Evolutionary conservation across 2,888 invertebrate genomes (phyloP).

Genomic region (Augochlorella aurata): DNA sequence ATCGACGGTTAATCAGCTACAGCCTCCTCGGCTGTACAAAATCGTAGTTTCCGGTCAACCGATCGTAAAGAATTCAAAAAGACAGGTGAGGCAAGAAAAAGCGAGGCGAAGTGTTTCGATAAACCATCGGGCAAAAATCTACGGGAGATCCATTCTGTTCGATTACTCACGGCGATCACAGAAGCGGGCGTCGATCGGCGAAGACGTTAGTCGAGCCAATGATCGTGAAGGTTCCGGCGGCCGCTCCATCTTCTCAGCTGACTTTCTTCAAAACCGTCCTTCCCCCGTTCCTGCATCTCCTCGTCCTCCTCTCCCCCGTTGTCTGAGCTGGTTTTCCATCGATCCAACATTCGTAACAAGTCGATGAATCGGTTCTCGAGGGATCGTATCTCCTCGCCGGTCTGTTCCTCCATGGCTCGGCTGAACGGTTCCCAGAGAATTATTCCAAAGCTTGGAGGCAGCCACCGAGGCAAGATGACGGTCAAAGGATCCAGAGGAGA

Average conservation of each 20-base stretch:
- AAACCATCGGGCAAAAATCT: neutral
- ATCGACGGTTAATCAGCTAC: neutral
- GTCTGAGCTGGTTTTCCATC: neutral
- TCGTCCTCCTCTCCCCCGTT: neutral
- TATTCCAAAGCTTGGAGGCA: neutral
- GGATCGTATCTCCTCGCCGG: neutral
- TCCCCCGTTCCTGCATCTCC: neutral
- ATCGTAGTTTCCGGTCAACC: neutral
- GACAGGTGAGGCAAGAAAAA: neutral
- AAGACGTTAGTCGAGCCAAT: neutral
- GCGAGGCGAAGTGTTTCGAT: neutral
- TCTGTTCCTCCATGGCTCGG: neutral
- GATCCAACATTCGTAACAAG: conserved; percentile 3
- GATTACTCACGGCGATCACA: conserved; percentile 51
- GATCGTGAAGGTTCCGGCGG: conserved; percentile 13
- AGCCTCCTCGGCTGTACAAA: conserved; percentile 2
- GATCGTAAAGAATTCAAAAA: neutral
- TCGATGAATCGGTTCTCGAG: neutral
- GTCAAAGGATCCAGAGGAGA: neutral
- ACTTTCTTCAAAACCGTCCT: neutral
- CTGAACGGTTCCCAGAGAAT: neutral
- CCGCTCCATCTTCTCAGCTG: conserved; percentile 6
- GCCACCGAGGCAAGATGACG: neutral
- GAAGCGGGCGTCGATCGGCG: neutral
- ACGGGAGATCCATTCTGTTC: conserved; percentile 2